Evolutionary conservation across 1,140 invertebrate genomes (phyloP).

Genomic region (Drosophila ananassae): DNA sequence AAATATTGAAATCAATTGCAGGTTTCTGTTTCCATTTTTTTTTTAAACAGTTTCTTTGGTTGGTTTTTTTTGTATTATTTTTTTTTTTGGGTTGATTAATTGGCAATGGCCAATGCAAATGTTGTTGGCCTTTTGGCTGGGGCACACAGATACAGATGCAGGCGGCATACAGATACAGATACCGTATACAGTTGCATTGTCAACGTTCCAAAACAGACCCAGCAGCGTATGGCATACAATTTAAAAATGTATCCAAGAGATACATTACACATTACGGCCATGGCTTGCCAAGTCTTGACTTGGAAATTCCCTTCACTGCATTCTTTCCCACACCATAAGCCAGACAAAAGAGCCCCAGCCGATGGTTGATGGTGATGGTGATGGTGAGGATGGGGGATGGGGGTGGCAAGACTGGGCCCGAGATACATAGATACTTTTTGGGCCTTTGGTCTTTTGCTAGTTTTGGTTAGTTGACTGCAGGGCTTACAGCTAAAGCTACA

Average conservation of each 20-base stretch:
- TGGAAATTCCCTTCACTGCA: slow-evolving; percentile 80
- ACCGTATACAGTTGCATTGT: slow-evolving; percentile 53
- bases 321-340: slow-evolving; percentile 73
- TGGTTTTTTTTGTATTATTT: neutral
- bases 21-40: slow-evolving; percentile 16
- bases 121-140: slow-evolving; percentile 64
- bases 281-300: slow-evolving; percentile 74
- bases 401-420: neutral
- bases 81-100: slow-evolving; percentile 59
- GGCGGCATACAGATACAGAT: slow-evolving; percentile 2
- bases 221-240: slow-evolving; percentile 64
- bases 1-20: slow-evolving; percentile 75
- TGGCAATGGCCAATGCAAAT: slow-evolving; percentile 72
- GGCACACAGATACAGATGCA: slow-evolving; percentile 27
- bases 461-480: slow-evolving; percentile 62
- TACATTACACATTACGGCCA: slow-evolving; percentile 76
- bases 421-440: slow-evolving; percentile 57
- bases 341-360: slow-evolving; percentile 40
- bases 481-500: slow-evolving; percentile 38
- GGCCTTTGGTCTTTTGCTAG: slow-evolving; percentile 60
- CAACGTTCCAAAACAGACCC: slow-evolving; percentile 66
- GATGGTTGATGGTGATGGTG: neutral
- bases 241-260: slow-evolving; percentile 79
- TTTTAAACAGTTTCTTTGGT: slow-evolving; percentile 10
- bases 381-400: neutral